These are phyloP conservation scores for Columba livia DNA, from an alignment of 2,113 vertebrate genomes.

Conservation along the genomic window DNA sequence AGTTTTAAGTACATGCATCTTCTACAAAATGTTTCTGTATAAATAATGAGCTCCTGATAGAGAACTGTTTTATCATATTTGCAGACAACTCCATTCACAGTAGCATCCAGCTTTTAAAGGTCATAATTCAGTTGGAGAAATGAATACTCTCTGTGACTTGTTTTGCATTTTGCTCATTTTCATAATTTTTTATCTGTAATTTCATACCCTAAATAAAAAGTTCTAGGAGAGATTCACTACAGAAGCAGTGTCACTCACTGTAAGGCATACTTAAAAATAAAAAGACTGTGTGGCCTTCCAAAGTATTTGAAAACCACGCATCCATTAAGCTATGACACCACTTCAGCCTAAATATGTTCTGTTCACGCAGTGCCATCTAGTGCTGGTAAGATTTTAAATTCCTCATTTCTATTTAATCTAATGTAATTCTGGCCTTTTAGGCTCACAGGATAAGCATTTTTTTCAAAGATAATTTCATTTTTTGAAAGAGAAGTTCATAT, in stretches of 20 bases:
- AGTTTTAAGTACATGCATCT: neutral
- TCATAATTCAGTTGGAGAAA: neutral
- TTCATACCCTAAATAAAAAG: neutral
- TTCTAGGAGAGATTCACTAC: neutral
- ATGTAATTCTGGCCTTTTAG: neutral
- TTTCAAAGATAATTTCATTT: neutral
- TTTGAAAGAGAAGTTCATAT: neutral
- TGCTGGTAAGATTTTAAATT: neutral
- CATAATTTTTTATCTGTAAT: neutral
- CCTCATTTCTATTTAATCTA: neutral
- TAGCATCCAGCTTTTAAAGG: neutral
- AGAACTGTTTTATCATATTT: neutral
- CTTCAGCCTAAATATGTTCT: neutral
- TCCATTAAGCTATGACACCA: neutral
- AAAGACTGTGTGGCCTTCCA: neutral
- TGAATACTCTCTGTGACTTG: neutral
- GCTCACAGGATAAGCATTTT: neutral
- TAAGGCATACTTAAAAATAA: neutral
- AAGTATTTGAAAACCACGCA: neutral
- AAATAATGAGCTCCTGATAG: neutral
- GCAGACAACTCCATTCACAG: neutral
- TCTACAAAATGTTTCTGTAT: neutral
- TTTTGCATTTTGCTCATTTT: neutral
- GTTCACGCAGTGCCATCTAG: constrained; percentile 48
- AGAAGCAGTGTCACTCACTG: neutral